phyloP scores from a whole-genome alignment of 2,113 vertebrate species.

The Ailuropoda melanoleuca region DNA sequence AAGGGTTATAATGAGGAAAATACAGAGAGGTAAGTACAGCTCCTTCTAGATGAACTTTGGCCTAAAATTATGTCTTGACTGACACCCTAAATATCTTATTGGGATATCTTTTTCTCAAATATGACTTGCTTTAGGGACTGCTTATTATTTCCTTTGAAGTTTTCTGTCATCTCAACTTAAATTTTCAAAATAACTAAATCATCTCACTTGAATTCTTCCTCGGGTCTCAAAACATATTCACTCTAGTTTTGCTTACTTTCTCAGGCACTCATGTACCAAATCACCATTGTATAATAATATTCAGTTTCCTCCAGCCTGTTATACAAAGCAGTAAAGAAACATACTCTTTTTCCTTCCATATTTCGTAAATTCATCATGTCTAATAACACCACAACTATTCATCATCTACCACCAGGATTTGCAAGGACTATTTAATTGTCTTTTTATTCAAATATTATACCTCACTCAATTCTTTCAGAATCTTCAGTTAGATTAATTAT shows the following conservation, averaged over 20 bases:
- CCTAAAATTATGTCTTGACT: not conserved
- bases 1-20: not conserved
- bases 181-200: not conserved
- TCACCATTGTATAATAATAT: not conserved
- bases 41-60: not conserved
- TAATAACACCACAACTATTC: not conserved
- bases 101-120: not conserved
- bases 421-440: not conserved
- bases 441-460: conserved; percentile 12
- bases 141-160: not conserved
- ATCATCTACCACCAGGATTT: not conserved
- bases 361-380: not conserved
- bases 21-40: not conserved
- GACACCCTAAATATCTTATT: not conserved
- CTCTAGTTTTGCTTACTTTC: not conserved
- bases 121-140: not conserved
- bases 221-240: not conserved
- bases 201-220: not conserved
- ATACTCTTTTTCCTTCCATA: not conserved
- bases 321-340: not conserved
- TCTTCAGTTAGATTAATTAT: not conserved
- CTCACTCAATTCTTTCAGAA: not conserved
- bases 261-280: not conserved
- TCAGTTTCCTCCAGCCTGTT: not conserved
- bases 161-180: not conserved